Evolutionary conservation across 64 coral and sea anemone species (phyloP).

Genomic region (Stylophora pistillata): DNA sequence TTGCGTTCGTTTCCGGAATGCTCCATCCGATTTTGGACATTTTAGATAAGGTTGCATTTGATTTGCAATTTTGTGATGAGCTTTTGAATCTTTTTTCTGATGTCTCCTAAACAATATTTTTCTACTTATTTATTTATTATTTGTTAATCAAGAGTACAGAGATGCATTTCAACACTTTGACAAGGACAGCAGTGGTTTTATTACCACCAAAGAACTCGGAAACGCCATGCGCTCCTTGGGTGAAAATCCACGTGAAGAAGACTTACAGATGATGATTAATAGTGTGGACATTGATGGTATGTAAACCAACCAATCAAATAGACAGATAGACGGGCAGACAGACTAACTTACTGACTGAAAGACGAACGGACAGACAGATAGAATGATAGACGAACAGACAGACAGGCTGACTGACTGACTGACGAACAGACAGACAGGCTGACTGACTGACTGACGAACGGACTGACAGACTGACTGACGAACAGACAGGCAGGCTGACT

Average conservation of each 20-base stretch:
- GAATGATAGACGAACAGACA: background rate
- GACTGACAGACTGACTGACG: too few species aligned
- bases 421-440: too few species aligned
- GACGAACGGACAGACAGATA: background rate
- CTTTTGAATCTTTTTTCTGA: too few species aligned
- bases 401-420: too few species aligned
- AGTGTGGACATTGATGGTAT: conserved; percentile 71
- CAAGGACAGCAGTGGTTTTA: conserved; percentile 69
- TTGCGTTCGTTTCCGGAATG: too few species aligned
- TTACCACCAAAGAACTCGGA: conserved; percentile 60
- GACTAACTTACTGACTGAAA: background rate
- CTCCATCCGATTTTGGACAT: too few species aligned
- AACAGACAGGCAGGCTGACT: too few species aligned
- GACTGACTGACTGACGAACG: too few species aligned
- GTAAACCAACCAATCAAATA: background rate
- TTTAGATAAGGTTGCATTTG: too few species aligned
- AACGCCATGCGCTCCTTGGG: conserved; percentile 67
- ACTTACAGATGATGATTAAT: conserved; percentile 72
- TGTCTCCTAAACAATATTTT: too few species aligned
- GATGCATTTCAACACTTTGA: conserved; percentile 70
- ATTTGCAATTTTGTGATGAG: too few species aligned
- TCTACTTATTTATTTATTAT: background rate
- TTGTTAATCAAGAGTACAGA: conserved; percentile 36
- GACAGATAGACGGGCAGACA: background rate
- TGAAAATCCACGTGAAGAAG: conserved; percentile 58